phyloP scores from a whole-genome alignment of 2,888 invertebrate genomes.

The Minunthozetes semirufus region DNA sequence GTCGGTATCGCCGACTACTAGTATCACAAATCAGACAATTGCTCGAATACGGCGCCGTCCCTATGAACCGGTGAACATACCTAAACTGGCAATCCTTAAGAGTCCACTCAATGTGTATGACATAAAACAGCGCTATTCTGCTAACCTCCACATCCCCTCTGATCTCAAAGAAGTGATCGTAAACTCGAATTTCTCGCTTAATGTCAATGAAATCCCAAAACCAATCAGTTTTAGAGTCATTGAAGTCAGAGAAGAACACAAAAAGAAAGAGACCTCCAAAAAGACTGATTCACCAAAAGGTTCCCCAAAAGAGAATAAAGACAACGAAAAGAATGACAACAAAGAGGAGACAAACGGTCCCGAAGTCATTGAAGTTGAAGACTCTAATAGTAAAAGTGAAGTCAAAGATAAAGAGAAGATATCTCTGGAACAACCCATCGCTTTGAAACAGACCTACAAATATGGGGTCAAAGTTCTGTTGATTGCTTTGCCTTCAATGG shows the following conservation, averaged over 20 bases:
- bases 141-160: constrained; percentile 35
- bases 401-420: not conserved
- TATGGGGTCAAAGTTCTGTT: constrained; percentile 39
- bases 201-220: constrained; percentile 27
- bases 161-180: constrained; percentile 36
- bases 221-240: constrained; percentile 9
- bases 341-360: not conserved
- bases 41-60: constrained; percentile 1
- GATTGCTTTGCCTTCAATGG: constrained; percentile 36
- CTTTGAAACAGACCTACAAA: not conserved
- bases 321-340: not conserved
- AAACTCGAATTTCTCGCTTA: constrained; percentile 26
- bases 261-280: not conserved
- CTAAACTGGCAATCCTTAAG: constrained; percentile 27
- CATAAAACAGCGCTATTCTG: constrained; percentile 20
- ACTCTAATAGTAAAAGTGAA: not conserved
- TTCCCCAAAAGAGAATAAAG: not conserved
- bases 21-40: not conserved
- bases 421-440: not conserved
- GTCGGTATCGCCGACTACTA: constrained; percentile 20
- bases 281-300: constrained; percentile 5
- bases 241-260: not conserved
- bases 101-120: constrained; percentile 29
- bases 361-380: not conserved
- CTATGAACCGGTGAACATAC: constrained; percentile 36